A percentile compares a stretch with the other conserved stretches of the same genome.
Conservation (phyloP, 2,113 vertebrate genomes). For the Melanerpes aurifrons region DNA sequence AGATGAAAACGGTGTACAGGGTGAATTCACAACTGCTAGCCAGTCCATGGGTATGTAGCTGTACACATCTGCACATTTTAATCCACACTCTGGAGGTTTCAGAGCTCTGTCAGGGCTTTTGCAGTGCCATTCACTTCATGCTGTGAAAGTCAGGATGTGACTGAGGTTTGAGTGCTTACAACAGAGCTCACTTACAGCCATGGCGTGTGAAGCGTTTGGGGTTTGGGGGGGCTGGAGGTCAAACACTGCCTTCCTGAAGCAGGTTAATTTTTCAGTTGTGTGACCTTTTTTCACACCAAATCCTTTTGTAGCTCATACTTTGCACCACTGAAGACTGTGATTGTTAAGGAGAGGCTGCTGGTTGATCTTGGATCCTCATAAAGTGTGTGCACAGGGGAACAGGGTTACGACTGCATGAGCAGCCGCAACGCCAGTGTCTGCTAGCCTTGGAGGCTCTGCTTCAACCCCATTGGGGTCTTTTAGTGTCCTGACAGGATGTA, state of each 20-base stretch:
- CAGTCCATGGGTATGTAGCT: conserved; percentile 78
- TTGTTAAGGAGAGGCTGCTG: background rate
- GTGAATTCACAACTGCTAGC: conserved; percentile 76
- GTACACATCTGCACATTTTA: background rate
- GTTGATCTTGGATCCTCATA: background rate
- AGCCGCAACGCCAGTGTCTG: background rate
- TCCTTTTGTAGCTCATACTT: background rate
- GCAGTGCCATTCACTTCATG: background rate
- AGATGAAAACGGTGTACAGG: conserved; percentile 77
- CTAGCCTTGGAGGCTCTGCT: background rate
- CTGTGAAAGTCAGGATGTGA: background rate
- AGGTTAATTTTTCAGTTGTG: background rate
- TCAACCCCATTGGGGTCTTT: background rate
- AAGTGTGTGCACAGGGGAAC: background rate
- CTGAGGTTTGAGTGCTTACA: background rate
- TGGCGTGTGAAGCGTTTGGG: background rate
- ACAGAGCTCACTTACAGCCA: background rate
- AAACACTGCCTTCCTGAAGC: background rate
- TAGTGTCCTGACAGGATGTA: background rate
- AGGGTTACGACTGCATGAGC: background rate
- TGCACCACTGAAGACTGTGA: background rate
- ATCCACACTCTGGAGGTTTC: background rate
- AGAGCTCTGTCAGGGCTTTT: background rate
- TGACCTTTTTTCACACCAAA: background rate
- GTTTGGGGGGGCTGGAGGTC: background rate